phyloP scores from a whole-genome alignment of 2,113 vertebrate species.

The Lophochroa leadbeateri region DNA sequence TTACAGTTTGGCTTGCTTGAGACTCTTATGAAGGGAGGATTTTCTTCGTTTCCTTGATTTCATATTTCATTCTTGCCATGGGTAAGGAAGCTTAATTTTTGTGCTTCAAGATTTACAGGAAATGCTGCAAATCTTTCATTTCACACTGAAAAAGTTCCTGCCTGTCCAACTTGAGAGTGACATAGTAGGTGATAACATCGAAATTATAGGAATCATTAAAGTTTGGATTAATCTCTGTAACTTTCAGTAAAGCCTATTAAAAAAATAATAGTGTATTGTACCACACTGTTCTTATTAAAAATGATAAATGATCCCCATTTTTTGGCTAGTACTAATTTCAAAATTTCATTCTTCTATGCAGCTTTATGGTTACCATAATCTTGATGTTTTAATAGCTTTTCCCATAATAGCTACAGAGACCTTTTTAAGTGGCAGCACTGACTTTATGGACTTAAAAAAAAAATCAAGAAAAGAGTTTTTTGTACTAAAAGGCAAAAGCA shows the following conservation, averaged over 20 bases:
- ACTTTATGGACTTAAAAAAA: background rate
- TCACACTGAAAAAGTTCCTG: background rate
- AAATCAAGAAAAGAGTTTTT: background rate
- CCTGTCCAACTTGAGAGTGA: background rate
- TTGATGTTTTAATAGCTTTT: constrained; percentile 58
- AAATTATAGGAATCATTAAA: constrained; percentile 20
- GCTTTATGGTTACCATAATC: constrained; percentile 44
- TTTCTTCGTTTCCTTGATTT: background rate
- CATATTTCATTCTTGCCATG: background rate
- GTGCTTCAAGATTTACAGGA: background rate
- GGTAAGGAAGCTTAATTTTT: background rate
- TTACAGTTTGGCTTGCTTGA: background rate
- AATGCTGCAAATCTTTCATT: background rate
- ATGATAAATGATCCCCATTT: constrained; percentile 23
- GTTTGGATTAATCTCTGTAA: constrained; percentile 16
- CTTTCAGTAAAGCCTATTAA: constrained; percentile 32
- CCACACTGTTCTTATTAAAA: constrained; percentile 38
- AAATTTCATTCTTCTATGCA: constrained; percentile 18
- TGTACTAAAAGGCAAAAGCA: background rate
- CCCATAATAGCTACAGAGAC: constrained; percentile 7
- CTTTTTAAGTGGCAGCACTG: constrained; percentile 28
- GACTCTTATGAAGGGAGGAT: background rate
- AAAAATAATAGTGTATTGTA: constrained; percentile 16
- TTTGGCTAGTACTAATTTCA: constrained; percentile 34
- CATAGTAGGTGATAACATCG: background rate